Base-by-base conservation (phyloP, 2,113 vertebrate species). In the Zosterops pallidus region DNA sequence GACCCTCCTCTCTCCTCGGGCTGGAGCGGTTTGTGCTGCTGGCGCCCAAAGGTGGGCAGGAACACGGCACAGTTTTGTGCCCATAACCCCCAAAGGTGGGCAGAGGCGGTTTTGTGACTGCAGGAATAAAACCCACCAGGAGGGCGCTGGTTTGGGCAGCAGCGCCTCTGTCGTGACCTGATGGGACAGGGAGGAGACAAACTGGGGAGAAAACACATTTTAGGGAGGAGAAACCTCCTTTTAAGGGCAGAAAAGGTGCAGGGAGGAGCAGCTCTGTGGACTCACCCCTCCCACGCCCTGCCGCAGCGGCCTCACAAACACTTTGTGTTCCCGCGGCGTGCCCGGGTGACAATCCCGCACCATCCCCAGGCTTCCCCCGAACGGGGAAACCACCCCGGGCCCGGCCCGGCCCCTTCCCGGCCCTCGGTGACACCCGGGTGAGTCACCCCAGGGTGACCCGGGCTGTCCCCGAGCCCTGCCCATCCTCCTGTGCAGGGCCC, bases 361-460 rank as follows among this genome's bases (percentile, higher is more conserved):
- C 15, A 7, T 20, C 64, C 65, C 4, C 37, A 49, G 63, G 37
- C 39, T 92, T 55, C 68, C 96, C 97, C 92, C 62, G 37, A 74
- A n/a, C 1, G 91, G 94, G 80, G 83, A 64, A 91, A 24, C 12
- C 71, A 17, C 52, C 42, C 37, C 0, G 2, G 42, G 95, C 89
- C 81, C 25, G 89, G 25, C 41, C 23, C 3, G 56, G 6, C 55
- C 88, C 88, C 57, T 44, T 39, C 78, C 68, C 96, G 52, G 64
- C 41, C 39, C 39, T 39, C 16, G 16, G 21, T 11, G 78, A 1
- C 78, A 25, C 25, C 33, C 5, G 5, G 25, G 2, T 2, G 52
- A 3, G n/a, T 97, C 97, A 97, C 72, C 4, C 4, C 9, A 39
- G 93, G 92, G 90, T 91, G 92, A 94, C 65, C 29, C 21, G 63